phyloP scores from a whole-genome alignment of 2,888 invertebrate species.

The Zelleria hepariella region DNA sequence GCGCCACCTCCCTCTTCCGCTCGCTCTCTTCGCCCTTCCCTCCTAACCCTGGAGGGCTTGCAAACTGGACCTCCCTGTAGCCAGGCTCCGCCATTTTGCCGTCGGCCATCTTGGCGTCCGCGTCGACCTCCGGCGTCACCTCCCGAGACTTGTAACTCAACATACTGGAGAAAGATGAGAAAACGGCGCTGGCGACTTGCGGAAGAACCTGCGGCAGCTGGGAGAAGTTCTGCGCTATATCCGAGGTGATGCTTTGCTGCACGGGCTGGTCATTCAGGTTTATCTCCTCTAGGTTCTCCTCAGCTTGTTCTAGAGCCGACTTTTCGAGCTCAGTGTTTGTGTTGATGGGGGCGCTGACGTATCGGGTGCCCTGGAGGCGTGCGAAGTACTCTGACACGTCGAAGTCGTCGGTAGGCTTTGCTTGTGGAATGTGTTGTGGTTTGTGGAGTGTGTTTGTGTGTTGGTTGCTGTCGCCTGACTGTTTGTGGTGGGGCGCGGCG shows the following conservation, averaged over 20 bases:
- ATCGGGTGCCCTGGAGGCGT: conserved; percentile 54
- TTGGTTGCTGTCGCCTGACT: conserved; percentile 45
- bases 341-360: conserved; percentile 55
- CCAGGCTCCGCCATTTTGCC: too few relatives aligned
- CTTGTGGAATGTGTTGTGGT: conserved; percentile 12
- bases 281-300: conserved; percentile 58
- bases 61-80: conserved; percentile 25
- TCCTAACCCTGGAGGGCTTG: conserved; percentile 18
- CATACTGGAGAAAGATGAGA: conserved; percentile 74
- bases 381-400: conserved; percentile 66
- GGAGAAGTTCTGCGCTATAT: conserved; percentile 69
- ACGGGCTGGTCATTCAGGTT: conserved; percentile 41
- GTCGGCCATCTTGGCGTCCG: conserved; percentile 17
- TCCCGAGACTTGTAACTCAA: conserved; percentile 50
- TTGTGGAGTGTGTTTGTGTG: conserved; percentile 12
- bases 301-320: conserved; percentile 47
- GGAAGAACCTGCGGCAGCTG: conserved; percentile 73
- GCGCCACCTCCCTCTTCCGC: conserved; percentile 30
- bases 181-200: conserved; percentile 74
- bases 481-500: conserved; percentile 27
- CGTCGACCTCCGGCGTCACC: conserved; percentile 38
- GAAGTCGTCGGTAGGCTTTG: conserved; percentile 61
- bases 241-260: conserved; percentile 54
- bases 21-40: conserved; percentile 29
- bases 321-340: conserved; percentile 58